Base-by-base conservation (phyloP, 2,888 invertebrate genomes). In the Drosophila pseudotalamancana region DNA sequence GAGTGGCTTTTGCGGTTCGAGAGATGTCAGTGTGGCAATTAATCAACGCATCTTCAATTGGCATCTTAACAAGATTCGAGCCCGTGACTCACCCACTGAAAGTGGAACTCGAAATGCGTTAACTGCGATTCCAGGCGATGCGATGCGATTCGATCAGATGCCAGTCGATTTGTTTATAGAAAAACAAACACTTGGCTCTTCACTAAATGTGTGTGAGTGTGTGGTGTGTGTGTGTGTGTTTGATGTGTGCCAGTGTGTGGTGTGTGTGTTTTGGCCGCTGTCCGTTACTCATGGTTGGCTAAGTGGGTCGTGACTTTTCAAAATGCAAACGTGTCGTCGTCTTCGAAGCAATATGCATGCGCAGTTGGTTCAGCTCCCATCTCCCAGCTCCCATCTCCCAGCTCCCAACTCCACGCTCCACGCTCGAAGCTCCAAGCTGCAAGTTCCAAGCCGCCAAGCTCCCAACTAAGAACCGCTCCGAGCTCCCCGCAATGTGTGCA, bases 271-370 rank as follows among this genome's bases (percentile, higher is more conserved):
- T 70, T 57, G 74, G 78, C 70, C 77, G 77, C 67, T 77, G 68
- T 77, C 78, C 85, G 83, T 82, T 84, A 84, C 87, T 82, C 82
- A 83, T 82, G 87, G 84, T 59, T 82, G 87, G 84, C 81, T 82
- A 82, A 82, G 82, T 82, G 87, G 82, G 82, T 82, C 82, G 87
- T 82, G 82, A 82, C 82, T 82, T 82, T 82, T 82, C 87, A 82
- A 81, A 82, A 82, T 82, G 87, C 80, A 81, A 81, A 85, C 80
- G 80, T 81, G 79, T 85, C 83, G 79, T 71, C 72, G 68, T 64
- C 71, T 61, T 66, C 57, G 54, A 55, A 64, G 57, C 74, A 72
- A 76, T 77, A 59, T 67, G 80, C 84, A 77, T 82, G 79, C 72
- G 76, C 71, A 67, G 75, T 82, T 82, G 72, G 79, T 40, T 76